phyloP scores from a whole-genome alignment of 2,797 vertebrate genomes.

The Falco peregrinus region DNA sequence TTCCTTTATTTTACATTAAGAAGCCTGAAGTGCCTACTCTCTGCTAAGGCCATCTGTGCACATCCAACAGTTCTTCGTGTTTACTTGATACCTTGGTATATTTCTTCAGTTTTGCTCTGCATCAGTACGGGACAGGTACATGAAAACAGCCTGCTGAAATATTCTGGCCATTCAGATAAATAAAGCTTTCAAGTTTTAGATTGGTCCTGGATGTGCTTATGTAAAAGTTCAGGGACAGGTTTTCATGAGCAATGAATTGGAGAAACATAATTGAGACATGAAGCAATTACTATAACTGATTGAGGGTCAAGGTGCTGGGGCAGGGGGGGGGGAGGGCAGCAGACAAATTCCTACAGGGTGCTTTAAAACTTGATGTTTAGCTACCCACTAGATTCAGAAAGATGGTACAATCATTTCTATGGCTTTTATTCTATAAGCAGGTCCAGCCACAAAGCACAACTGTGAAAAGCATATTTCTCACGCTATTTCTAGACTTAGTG shows the following conservation, averaged over 20 bases:
- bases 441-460: not conserved
- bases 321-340: no score
- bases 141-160: not conserved
- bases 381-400: not conserved
- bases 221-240: not conserved
- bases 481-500: not conserved
- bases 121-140: not conserved
- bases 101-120: not conserved
- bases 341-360: no score
- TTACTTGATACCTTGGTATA: not conserved
- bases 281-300: not conserved
- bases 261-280: not conserved
- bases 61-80: not conserved
- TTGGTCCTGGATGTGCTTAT: not conserved
- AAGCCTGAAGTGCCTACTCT: not conserved
- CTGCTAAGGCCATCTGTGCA: not conserved
- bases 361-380: not conserved
- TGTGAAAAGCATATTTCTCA: not conserved
- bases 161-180: not conserved
- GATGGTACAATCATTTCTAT: not conserved
- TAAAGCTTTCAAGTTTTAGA: not conserved
- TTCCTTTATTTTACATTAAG: not conserved
- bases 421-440: not conserved
- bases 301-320: not conserved
- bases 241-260: not conserved